Conservation (phyloP, 2,113 vertebrate species). For the Stomatorhinus ivindoensis region DNA sequence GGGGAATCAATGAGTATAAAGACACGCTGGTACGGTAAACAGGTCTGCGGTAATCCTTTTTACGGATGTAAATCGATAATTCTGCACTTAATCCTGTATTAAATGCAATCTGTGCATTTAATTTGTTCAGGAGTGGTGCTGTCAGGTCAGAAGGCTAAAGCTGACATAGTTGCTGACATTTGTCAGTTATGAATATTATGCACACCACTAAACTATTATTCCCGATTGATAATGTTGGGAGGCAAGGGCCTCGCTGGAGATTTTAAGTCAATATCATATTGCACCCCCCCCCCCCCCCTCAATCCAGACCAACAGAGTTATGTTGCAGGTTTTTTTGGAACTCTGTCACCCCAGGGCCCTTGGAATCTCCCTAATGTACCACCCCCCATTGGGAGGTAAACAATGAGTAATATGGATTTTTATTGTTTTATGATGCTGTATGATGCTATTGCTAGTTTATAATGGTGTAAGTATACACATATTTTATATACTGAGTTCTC, state of each 20-base stretch:
- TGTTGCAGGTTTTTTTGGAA: too few relatives aligned
- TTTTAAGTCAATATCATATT: too few relatives aligned
- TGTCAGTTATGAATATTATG: neutral
- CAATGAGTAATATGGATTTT: neutral
- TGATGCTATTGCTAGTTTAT: neutral
- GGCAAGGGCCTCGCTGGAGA: neutral
- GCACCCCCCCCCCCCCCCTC: too few relatives aligned
- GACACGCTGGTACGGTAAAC: neutral
- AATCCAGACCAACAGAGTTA: too few relatives aligned
- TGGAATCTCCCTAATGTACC: too few relatives aligned
- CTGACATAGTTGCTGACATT: neutral
- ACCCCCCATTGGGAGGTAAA: neutral
- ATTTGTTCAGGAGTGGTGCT: neutral
- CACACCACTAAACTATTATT: neutral
- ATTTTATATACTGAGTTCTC: neutral
- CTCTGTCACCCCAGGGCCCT: too few relatives aligned
- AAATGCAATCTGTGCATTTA: neutral
- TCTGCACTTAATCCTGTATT: neutral
- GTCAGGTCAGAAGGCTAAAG: neutral
- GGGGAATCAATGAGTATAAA: neutral
- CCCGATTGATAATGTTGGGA: neutral
- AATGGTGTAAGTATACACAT: neutral
- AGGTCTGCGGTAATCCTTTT: neutral
- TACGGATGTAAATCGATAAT: neutral
- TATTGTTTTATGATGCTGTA: neutral